Base-by-base conservation (phyloP, 1,140 invertebrate species). In the Conus betulinus region DNA sequence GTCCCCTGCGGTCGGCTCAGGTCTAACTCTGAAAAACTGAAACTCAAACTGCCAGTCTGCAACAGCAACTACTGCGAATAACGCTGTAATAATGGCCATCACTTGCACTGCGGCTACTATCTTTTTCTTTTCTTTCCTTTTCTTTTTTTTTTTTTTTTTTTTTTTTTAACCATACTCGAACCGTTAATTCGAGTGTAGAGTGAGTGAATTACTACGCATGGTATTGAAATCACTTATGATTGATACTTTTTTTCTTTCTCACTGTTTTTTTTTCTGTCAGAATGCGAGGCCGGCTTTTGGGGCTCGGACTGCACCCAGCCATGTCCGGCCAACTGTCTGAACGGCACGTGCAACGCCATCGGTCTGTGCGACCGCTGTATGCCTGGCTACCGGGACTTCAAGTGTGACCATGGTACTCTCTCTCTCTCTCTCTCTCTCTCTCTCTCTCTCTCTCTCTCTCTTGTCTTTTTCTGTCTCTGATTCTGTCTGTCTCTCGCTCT, bases 261-360 rank as follows among this genome's bases (percentile, higher is more conserved):
- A 52, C 23, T 57, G 57, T 67, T 5, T 0, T n/a, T 57, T 53
- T 17, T 78, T n/a, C 51, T 10, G 8, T 4, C 74, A 87, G 85
- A 39, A 11, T 87, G 85, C 57, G 63, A 67, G 7, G 52, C 85
- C 8, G 71, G 74, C 6, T 78, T 78, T 11, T 87, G 53, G 39
- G 85, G 85, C 51, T 4, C 71, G 15, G 27, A 87, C 85, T 87
- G 85, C 74, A 8, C 5, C 15, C 57, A 57, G 71, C n/a, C 20
- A 15, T 87, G 85, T 57, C 85, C 85, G 2, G 85, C 23, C 5
- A 78, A 87, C 52, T 87, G 85, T 39, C 63, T 74, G 39, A 55
- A 55, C 71, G 71, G 71, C 71, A 79, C 85, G 20, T 87, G 85
- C 85, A 87, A 87, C 53, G 52, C 52, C 20, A 87, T 87, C 74